Evolutionary conservation across 2,797 vertebrate species (phyloP), one percentile per base, ranked within the genome.

Genomic region (Molossus alvarezi): DNA sequence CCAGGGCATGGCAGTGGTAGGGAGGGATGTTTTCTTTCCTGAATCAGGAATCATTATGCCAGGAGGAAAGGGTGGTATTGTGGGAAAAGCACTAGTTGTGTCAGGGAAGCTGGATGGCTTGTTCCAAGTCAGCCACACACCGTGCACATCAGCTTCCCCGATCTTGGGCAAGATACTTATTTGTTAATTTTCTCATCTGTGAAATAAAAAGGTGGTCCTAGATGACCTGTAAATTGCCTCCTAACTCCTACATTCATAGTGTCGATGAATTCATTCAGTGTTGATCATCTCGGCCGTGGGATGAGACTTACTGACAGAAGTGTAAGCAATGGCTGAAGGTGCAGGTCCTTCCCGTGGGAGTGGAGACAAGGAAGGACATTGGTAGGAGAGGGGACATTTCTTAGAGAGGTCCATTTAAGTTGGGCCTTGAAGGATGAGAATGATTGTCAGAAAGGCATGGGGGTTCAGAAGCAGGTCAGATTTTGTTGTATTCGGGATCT

Each of bases 101-200:
- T 91, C 58, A 85, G 55, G 25, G 29, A 21, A 65, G 51, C 21
- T 72, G 17, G 45, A 18, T 14, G 13, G 14, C 14, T 60, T 67
- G 6, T 80, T 29, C 33, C 84, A 69, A 25, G 14, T 53, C 48
- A 89, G 12, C 53, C 41, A 25, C 37, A 45, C 8, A 48, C 6
- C 41, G 21, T n/a, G 37, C 10, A 48, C 5, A 75, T 79, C 17
- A 41, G 41, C 69, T 48, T 88, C 60, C 65, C 15, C 64, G 48
- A 53, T 51, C 48, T 88, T 85, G 60, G 79, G 20, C 37, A 82
- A 79, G 60, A 41, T 64, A 60, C 51, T 89, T 64, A 33, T 2
- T 55, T 80, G 37, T 62, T 83, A 86, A 48, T 87, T n/a, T 88
- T 62, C 25, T 86, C 73, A n/a, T 75, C 29, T 84, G 29, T 62